Evolutionary conservation across 2,888 invertebrate genomes (phyloP), one percentile per base, ranked within the genome.

Genomic region (Unio pictorum): DNA sequence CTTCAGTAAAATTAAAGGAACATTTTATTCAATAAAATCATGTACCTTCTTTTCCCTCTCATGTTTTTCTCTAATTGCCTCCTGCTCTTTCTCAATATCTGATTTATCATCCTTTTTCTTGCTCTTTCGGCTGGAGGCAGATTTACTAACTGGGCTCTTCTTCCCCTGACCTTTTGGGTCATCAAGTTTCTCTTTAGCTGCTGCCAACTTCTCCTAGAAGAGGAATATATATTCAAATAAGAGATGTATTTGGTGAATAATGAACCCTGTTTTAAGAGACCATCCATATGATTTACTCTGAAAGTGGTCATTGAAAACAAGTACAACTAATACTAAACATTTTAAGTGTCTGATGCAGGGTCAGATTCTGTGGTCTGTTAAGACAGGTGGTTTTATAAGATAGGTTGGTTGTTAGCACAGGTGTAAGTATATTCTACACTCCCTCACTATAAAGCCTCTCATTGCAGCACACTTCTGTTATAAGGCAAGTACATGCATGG

Each of bases 11-110:
- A 3, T 11, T 45, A 45, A 34, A 15, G 45, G 15, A 45, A 15
- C 45, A 15, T 11, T 45, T 45, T 45, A 11, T 15, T 45, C 11
- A 45, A 62, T 62, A 30, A 59, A 64, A 69, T 18, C 30, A 66
- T 7, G 58, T 66, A 75, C 75, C 68, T 70, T 55, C 58, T 75
- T 70, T 20, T 72, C 75, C 18, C 62, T 55, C 15, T 66, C 68
- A 61, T 78, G 69, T 75, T 71, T 75, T 74, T 78, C 63, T 72
- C 80, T 73, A n/a, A 78, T 72, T 58, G 78, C 79, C 45, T 84
- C 84, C 66, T 78, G 78, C 66, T 81, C 77, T 58, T 76, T 74
- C 66, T 81, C 71, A 56, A 80, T 80, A 30, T 73, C 68, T 26
- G 61, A 70, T 61, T 70, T 75, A 57, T 67, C 71, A 28, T 77